A percentile compares a stretch with the other conserved stretches of the same genome.
phyloP scores from a whole-genome alignment of 2,797 vertebrate genomes.

The Peromyscus attwateri region DNA sequence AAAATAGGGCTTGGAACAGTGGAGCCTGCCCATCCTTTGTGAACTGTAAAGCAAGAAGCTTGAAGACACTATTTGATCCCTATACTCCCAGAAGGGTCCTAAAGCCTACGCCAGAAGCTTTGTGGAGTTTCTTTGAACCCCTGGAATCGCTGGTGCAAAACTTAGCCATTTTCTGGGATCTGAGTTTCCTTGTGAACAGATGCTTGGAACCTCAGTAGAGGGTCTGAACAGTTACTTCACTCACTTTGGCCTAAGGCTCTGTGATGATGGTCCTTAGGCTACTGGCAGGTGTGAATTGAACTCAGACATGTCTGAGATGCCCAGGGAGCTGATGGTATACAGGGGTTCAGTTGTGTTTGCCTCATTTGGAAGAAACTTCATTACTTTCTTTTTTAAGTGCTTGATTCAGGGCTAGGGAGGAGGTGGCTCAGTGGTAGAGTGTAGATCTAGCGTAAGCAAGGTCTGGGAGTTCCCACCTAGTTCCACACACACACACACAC shows the following conservation, averaged over 20 bases:
- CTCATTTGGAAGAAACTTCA: neutral
- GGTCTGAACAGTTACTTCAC: neutral
- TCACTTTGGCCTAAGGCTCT: neutral
- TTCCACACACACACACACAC: neutral
- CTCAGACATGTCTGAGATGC: neutral
- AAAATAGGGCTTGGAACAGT: neutral
- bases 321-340: neutral
- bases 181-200: conserved; percentile 27
- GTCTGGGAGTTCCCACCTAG: neutral
- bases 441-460: neutral
- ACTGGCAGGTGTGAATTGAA: neutral
- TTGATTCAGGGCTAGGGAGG: neutral
- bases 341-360: neutral
- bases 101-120: neutral
- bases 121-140: conserved; percentile 9
- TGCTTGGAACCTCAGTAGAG: neutral
- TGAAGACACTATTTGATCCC: neutral
- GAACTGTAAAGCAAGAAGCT: neutral
- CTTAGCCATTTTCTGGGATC: neutral
- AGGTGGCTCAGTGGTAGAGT: neutral
- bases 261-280: neutral
- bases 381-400: neutral
- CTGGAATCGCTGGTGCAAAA: neutral
- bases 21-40: neutral
- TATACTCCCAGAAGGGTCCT: neutral